Percentiles rank a stretch among this genome's conserved stretches.
These are phyloP conservation scores for Ashinkailepas kermadecensis DNA, from an alignment of 2,888 invertebrate genomes.

Conservation along the genomic window DNA sequence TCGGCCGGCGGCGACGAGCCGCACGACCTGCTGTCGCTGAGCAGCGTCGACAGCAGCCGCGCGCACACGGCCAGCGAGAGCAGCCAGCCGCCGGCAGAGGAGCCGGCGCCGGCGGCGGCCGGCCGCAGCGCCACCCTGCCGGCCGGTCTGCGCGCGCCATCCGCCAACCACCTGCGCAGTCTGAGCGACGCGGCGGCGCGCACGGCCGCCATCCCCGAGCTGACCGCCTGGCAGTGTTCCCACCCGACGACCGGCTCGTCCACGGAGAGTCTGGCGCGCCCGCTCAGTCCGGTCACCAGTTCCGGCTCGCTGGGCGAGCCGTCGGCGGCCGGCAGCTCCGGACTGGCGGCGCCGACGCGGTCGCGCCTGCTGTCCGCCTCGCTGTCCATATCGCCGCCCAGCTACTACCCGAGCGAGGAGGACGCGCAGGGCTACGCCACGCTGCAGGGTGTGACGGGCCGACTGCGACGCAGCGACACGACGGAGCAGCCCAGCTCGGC, in stretches of 20 bases:
- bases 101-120: background rate
- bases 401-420: slow-evolving; percentile 12
- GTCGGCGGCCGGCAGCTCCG: background rate
- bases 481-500: slow-evolving; percentile 16
- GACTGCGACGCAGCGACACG: slow-evolving; percentile 36
- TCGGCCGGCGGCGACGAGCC: background rate
- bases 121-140: slow-evolving; percentile 17
- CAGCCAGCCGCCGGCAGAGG: background rate
- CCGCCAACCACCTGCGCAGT: background rate
- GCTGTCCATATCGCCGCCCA: background rate
- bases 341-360: background rate
- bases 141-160: background rate
- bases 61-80: background rate
- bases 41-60: slow-evolving; percentile 9
- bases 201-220: background rate
- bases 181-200: background rate
- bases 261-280: background rate
- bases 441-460: slow-evolving; percentile 29
- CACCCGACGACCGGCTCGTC: slow-evolving; percentile 12
- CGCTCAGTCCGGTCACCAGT: background rate
- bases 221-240: slow-evolving; percentile 20
- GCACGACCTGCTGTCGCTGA: background rate
- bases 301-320: background rate
- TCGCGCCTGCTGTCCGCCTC: slow-evolving; percentile 6
- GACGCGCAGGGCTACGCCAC: slow-evolving; percentile 14